These are phyloP conservation scores for Perognathus longimembris DNA, from an alignment of 2,113 vertebrate species.

Conservation along the genomic window DNA sequence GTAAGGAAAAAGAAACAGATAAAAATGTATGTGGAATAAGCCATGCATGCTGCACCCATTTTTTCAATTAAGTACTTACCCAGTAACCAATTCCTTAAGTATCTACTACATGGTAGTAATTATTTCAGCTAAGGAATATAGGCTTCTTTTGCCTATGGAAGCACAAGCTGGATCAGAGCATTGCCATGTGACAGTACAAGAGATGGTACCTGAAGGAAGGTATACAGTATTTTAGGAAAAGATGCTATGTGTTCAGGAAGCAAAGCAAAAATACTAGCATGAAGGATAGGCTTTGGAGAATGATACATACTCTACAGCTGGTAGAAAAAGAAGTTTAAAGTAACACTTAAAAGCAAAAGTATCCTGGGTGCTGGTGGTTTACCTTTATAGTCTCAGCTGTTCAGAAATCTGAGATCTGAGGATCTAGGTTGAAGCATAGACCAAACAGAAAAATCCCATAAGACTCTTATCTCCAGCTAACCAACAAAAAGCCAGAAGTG, in stretches of 20 bases:
- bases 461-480: no score
- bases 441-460: no score
- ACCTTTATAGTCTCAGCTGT: no score
- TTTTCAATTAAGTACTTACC: background rate
- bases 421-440: no score
- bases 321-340: background rate
- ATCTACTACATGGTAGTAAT: background rate
- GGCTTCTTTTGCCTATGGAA: background rate
- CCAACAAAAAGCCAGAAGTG: no score
- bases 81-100: background rate
- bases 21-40: background rate
- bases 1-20: constrained; percentile 66
- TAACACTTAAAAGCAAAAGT: background rate
- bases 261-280: background rate
- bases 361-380: no score
- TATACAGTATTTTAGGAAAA: background rate
- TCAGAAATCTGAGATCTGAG: no score
- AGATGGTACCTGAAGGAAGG: background rate
- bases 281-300: background rate
- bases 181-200: background rate
- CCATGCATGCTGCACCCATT: background rate
- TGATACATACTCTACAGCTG: background rate
- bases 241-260: background rate
- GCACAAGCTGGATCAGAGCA: background rate
- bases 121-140: background rate